phyloP scores from a whole-genome alignment of 1,140 invertebrate species.

The Saccostrea echinata region DNA sequence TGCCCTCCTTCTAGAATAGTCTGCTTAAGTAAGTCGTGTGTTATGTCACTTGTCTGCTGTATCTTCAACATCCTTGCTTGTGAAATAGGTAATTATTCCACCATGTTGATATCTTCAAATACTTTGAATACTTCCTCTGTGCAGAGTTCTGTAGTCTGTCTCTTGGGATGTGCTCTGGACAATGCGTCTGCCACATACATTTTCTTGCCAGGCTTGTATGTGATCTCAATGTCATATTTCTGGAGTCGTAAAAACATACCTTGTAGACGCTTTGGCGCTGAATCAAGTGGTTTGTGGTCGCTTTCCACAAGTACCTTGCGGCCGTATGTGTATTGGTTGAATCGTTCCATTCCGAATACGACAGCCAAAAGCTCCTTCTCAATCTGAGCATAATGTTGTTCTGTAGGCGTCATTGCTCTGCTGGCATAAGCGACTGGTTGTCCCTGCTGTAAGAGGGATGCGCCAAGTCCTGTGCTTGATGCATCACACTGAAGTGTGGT shows the following conservation, averaged over 20 bases:
- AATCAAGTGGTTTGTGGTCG: too few relatives aligned
- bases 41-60: background rate
- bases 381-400: slow-evolving; percentile 63
- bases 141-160: too few relatives aligned
- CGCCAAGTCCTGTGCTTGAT: slow-evolving; percentile 52
- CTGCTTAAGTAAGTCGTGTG: too few relatives aligned
- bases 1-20: too few relatives aligned
- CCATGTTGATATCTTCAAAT: slow-evolving; percentile 48
- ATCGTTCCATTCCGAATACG: slow-evolving; percentile 74
- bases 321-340: slow-evolving; percentile 65
- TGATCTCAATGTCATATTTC: slow-evolving; percentile 51
- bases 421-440: slow-evolving; percentile 63
- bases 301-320: slow-evolving; percentile 38
- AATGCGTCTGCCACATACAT: slow-evolving; percentile 47
- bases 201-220: slow-evolving; percentile 55
- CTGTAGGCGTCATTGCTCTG: slow-evolving; percentile 56
- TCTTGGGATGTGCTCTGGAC: slow-evolving; percentile 14
- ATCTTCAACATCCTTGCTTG: slow-evolving; percentile 23
- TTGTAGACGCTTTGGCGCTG: too few relatives aligned
- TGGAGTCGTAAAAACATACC: too few relatives aligned
- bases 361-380: slow-evolving; percentile 74
- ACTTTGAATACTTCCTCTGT: slow-evolving; percentile 42
- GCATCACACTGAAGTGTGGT: slow-evolving; percentile 65
- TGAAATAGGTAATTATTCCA: slow-evolving; percentile 40
- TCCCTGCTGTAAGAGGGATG: slow-evolving; percentile 50